Evolutionary conservation across 2,113 vertebrate species (phyloP), one percentile per base, ranked within the genome.

Genomic region (Chaetorhynchus papuensis): DNA sequence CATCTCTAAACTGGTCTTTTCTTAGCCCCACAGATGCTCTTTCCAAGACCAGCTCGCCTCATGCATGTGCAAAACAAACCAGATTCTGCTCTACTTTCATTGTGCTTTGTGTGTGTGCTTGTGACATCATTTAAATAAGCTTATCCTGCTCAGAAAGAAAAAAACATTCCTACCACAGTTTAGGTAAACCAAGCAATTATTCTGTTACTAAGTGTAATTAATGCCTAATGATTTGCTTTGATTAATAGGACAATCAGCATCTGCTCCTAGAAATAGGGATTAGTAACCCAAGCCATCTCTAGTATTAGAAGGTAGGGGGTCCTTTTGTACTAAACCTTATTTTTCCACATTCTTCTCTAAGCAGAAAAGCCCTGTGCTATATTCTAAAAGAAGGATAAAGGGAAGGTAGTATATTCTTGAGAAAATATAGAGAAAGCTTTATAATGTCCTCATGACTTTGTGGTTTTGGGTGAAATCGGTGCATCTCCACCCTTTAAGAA

Each of bases 171-270:
- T 86, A 49, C 68, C 87, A 86, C 90, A 80, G 92, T 97, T 98
- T 96, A 97, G 91, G 92, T 93, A 98, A 97, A 96, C 93, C 89
- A 97, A 97, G 96, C 83, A 96, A 97, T 98, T 98, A 98, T 94
- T 97, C 92, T 94, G 86, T 85, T 89, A 96, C 95, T 96, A 98
- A 97, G 96, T 93, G 94, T 94, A 97, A 97, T 96, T 95, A 93
- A 97, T 93, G 92, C 93, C 96, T 98, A 94, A 98, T 98, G 94
- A 97, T 97, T 97, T 97, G 95, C 95, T 95, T 82, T 96, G 97
- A 97, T 97, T 97, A 98, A 98, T 95, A 97, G 96, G 95, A 97
- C 97, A 98, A 98, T 98, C 95, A 95, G 95, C 97, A 98, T 98
- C 98, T 97, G 98, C 96, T 96, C 87, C 94, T 92, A 82, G 97